These are phyloP conservation scores for Myrmecobius fasciatus DNA, from an alignment of 2,113 vertebrate genomes.

Conservation along the genomic window DNA sequence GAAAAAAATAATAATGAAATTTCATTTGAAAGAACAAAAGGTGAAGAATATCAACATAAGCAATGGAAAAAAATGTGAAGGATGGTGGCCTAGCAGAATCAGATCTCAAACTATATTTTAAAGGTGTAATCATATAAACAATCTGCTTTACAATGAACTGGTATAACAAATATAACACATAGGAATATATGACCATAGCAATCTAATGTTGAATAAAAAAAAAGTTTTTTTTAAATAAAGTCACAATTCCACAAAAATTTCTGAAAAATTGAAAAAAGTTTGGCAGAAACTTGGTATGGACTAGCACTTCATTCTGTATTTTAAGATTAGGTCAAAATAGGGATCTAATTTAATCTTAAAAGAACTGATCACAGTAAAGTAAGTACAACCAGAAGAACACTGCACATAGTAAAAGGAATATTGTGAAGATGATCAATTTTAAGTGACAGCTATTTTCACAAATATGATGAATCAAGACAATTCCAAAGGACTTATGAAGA, in stretches of 20 bases:
- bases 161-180: not conserved
- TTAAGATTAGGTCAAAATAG: not conserved
- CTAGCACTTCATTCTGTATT: not conserved
- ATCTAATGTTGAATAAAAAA: too few species aligned
- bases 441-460: not conserved
- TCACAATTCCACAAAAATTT: too few species aligned
- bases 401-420: not conserved
- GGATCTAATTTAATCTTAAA: not conserved
- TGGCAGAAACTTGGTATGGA: not conserved
- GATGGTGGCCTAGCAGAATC: not conserved
- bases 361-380: not conserved
- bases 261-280: too few species aligned
- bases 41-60: not conserved
- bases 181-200: too few species aligned
- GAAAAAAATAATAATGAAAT: not conserved
- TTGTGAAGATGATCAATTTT: not conserved
- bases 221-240: too few species aligned
- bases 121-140: not conserved
- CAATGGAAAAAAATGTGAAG: not conserved
- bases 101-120: not conserved
- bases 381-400: not conserved
- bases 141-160: not conserved
- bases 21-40: not conserved
- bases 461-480: not conserved
- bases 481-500: not conserved